Evolutionary conservation across 2,888 invertebrate species (phyloP).

Genomic region (Apotomis capreana): DNA sequence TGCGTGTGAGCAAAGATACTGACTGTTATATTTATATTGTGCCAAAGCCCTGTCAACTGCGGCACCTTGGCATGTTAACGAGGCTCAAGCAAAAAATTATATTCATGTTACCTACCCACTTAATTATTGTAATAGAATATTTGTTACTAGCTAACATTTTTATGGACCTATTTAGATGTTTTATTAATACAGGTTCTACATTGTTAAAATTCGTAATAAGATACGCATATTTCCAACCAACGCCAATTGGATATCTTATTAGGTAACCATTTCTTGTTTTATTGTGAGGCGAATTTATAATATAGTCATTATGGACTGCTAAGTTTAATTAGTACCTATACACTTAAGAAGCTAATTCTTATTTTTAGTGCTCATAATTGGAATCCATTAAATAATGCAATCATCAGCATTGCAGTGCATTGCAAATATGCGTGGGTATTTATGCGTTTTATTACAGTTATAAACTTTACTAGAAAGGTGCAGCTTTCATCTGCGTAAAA

Average conservation of each 20-base stretch:
- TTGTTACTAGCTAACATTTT: constrained; percentile 40
- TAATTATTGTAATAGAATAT: constrained; percentile 34
- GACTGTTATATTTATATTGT: constrained; percentile 10
- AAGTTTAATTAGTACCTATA: too few relatives aligned
- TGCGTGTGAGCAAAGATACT: neutral
- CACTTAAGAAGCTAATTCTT: too few relatives aligned
- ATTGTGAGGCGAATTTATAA: neutral
- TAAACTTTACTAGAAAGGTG: too few relatives aligned
- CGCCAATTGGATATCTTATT: neutral
- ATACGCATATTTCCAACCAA: neutral
- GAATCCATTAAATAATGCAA: too few relatives aligned
- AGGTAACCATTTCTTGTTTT: neutral
- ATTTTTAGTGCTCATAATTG: too few relatives aligned
- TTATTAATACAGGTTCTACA: constrained; percentile 26
- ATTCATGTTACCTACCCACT: constrained; percentile 23
- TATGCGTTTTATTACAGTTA: too few relatives aligned
- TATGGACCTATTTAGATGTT: constrained; percentile 43
- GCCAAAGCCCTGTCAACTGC: constrained; percentile 45
- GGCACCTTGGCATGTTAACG: constrained; percentile 47
- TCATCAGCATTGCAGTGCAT: too few relatives aligned
- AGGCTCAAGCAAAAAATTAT: constrained; percentile 41
- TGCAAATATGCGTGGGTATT: too few relatives aligned
- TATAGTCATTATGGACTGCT: too few relatives aligned
- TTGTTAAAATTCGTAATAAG: constrained; percentile 14
- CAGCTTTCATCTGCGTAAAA: too few relatives aligned